phyloP scores from a whole-genome alignment of 2,888 invertebrate genomes.

The Clepsis dumicolana region DNA sequence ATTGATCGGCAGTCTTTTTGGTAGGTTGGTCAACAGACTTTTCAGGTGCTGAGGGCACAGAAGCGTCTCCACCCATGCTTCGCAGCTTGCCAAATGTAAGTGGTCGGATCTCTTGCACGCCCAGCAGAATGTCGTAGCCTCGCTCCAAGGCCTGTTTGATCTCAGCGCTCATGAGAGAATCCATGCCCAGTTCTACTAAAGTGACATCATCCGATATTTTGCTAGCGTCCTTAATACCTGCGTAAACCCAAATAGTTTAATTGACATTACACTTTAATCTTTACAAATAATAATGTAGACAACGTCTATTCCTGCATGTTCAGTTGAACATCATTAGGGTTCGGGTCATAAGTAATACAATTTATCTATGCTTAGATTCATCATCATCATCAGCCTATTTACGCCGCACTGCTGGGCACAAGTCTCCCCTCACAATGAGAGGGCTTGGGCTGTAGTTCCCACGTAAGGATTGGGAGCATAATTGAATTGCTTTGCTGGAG shows the following conservation, averaged over 20 bases:
- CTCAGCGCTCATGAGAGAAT: constrained; percentile 99
- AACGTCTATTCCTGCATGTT: too few relatives aligned
- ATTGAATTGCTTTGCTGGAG: too few relatives aligned
- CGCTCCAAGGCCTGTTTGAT: constrained; percentile 98
- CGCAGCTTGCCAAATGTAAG: constrained; percentile 92
- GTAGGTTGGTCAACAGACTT: constrained; percentile 59
- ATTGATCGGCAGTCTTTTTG: background rate
- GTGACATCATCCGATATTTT: constrained; percentile 91
- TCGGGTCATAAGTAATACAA: too few relatives aligned
- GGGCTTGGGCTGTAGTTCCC: too few relatives aligned
- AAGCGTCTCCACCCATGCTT: constrained; percentile 80
- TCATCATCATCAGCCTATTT: too few relatives aligned
- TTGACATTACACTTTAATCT: too few relatives aligned
- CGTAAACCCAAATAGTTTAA: too few relatives aligned
- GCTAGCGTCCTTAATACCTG: constrained; percentile 94
- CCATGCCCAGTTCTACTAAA: constrained; percentile 98
- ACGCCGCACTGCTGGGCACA: too few relatives aligned
- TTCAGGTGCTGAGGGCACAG: constrained; percentile 49
- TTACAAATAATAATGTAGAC: background rate
- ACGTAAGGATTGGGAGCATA: too few relatives aligned
- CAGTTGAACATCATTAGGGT: too few relatives aligned
- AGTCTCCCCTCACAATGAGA: too few relatives aligned
- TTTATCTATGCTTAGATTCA: too few relatives aligned
- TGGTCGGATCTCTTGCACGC: constrained; percentile 95
- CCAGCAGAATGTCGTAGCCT: constrained; percentile 95